phyloP scores from a whole-genome alignment of 2,797 vertebrate genomes.

The Ceyx erithaca region DNA sequence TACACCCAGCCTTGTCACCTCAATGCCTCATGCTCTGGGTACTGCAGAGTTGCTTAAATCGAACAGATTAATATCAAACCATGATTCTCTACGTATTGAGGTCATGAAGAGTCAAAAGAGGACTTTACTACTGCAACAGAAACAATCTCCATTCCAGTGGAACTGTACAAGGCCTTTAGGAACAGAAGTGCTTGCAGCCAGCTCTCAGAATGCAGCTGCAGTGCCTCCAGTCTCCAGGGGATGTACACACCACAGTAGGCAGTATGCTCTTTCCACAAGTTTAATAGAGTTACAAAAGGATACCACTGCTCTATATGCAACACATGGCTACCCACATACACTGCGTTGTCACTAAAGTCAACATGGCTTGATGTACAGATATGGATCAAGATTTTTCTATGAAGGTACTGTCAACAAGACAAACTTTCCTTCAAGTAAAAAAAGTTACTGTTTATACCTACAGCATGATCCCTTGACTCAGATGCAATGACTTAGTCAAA shows the following conservation, averaged over 20 bases:
- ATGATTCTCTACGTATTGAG: background rate
- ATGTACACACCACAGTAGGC: background rate
- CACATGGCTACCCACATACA: conserved; percentile 55
- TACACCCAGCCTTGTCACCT: background rate
- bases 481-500: conserved; percentile 56
- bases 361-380: conserved; percentile 29
- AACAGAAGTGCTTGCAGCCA: background rate
- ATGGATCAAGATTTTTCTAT: conserved; percentile 39
- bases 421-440: conserved; percentile 66
- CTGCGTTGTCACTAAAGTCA: conserved; percentile 43
- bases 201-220: background rate
- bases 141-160: background rate
- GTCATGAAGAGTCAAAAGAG: background rate
- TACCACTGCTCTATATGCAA: conserved; percentile 41
- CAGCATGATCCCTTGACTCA: conserved; percentile 52
- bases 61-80: background rate
- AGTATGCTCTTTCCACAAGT: conserved; percentile 45
- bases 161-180: background rate
- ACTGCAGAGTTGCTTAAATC: background rate
- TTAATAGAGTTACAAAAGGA: conserved; percentile 72
- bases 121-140: background rate
- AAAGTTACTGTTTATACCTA: conserved; percentile 62
- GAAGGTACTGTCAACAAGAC: conserved; percentile 50
- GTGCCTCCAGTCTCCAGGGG: background rate
- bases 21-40: background rate